Conservation (phyloP, 2,113 vertebrate species). For the Psephotus haematonotus region DNA sequence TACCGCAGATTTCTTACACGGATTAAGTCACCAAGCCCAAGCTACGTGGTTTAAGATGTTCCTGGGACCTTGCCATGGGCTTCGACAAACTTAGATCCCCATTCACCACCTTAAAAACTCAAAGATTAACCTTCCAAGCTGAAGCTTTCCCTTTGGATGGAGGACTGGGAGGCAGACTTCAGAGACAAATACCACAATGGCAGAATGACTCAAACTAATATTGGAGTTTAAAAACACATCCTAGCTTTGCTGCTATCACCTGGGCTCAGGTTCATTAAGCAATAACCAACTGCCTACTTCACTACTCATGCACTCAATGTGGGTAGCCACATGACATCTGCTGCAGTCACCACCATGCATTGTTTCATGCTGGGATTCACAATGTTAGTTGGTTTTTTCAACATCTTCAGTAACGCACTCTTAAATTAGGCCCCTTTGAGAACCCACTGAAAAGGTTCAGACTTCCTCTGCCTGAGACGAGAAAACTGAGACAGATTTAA, state of each 20-base stretch:
- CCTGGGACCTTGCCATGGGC: neutral
- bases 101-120: neutral
- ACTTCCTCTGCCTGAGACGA: neutral
- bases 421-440: neutral
- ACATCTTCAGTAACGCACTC: neutral
- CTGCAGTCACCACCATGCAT: neutral
- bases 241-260: neutral
- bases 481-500: neutral
- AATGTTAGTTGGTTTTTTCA: neutral
- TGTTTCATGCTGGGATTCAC: neutral
- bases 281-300: neutral
- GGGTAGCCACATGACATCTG: neutral
- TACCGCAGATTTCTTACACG: neutral
- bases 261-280: neutral
- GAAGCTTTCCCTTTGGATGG: neutral
- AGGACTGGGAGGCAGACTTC: neutral
- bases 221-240: neutral
- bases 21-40: slow-evolving; percentile 2
- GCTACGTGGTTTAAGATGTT: neutral
- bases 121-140: neutral
- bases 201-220: neutral
- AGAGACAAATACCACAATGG: neutral
- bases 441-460: neutral
- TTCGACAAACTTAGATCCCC: neutral
- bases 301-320: neutral